Percentiles rank a stretch among this genome's conserved stretches.
Evolutionary conservation across 2,113 vertebrate genomes (phyloP).

Genomic region (Neotoma lepida): DNA sequence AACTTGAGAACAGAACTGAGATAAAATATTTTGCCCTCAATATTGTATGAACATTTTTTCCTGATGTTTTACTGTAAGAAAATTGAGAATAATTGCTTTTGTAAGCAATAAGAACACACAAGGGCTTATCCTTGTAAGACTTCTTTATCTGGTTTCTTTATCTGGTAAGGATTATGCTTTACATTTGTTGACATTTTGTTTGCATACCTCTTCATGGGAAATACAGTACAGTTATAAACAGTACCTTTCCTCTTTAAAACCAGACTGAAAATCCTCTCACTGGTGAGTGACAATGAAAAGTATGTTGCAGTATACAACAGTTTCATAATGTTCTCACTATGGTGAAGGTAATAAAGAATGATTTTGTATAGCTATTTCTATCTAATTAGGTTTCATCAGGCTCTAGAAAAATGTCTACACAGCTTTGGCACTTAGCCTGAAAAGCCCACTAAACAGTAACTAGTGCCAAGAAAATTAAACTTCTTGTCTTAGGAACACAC

Average conservation of each 20-base stretch:
- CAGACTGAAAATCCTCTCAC: not conserved
- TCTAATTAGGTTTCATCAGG: conserved; percentile 76
- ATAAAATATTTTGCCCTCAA: not conserved
- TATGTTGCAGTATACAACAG: conserved; percentile 63
- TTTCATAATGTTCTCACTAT: conserved; percentile 62
- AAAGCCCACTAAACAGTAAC: conserved; percentile 74
- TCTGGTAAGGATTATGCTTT: not conserved
- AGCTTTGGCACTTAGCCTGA: conserved; percentile 69
- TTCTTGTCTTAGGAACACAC: conserved; percentile 68
- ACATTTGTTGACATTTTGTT: conserved; percentile 44
- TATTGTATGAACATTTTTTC: not conserved
- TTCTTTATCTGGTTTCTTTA: not conserved
- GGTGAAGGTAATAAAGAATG: conserved; percentile 69
- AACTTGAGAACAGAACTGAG: not conserved
- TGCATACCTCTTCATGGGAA: conserved; percentile 22
- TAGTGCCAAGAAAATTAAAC: conserved; percentile 79
- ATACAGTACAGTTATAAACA: not conserved
- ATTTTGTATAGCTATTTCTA: conserved; percentile 64
- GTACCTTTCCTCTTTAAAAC: not conserved
- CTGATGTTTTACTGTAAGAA: not conserved
- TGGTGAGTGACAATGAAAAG: conserved; percentile 24
- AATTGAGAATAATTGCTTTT: not conserved
- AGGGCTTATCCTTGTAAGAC: not conserved
- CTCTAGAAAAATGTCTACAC: conserved; percentile 69
- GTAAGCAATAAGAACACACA: not conserved